Percentiles rank a stretch among this genome's conserved stretches.
Evolutionary conservation across 1,140 invertebrate genomes (phyloP).

Genomic region (Drosophila kurseongensis): DNA sequence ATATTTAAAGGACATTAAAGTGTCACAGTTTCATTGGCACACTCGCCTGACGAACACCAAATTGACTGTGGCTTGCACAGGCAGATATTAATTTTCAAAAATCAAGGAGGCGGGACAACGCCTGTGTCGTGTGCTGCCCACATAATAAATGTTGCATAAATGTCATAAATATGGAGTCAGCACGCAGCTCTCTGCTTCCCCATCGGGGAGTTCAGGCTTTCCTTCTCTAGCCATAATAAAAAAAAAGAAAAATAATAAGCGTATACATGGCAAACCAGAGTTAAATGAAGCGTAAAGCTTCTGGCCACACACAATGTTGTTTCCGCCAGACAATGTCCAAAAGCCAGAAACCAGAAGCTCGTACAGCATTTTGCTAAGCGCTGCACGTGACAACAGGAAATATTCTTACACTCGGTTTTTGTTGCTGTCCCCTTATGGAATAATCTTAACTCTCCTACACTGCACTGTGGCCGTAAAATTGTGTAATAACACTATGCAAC

Average conservation of each 20-base stretch:
- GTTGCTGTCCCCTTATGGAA: constrained; percentile 25
- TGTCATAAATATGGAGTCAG: constrained; percentile 48
- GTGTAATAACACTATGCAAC: constrained; percentile 30
- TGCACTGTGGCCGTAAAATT: constrained; percentile 8
- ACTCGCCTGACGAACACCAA: constrained; percentile 12
- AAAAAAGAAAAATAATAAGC: constrained; percentile 58
- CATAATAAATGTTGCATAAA: constrained; percentile 72
- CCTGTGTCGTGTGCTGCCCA: constrained; percentile 39
- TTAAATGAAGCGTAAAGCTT: constrained; percentile 50
- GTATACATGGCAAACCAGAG: constrained; percentile 20
- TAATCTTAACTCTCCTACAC: constrained; percentile 8
- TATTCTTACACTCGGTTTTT: constrained; percentile 18
- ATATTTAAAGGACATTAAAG: constrained; percentile 9
- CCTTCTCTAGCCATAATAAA: neutral
- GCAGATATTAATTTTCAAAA: constrained; percentile 34
- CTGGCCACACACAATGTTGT: constrained; percentile 40
- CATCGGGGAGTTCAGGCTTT: constrained; percentile 11
- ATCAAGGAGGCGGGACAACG: constrained; percentile 6
- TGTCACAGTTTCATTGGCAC: constrained; percentile 1
- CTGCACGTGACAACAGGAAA: constrained; percentile 47
- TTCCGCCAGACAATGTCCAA: constrained; percentile 34
- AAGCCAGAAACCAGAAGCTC: constrained; percentile 36
- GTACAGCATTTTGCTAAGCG: constrained; percentile 55
- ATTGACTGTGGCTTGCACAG: constrained; percentile 11
- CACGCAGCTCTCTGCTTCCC: constrained; percentile 42